phyloP scores from a whole-genome alignment of 2,888 invertebrate species.

The Acheta domesticus region DNA sequence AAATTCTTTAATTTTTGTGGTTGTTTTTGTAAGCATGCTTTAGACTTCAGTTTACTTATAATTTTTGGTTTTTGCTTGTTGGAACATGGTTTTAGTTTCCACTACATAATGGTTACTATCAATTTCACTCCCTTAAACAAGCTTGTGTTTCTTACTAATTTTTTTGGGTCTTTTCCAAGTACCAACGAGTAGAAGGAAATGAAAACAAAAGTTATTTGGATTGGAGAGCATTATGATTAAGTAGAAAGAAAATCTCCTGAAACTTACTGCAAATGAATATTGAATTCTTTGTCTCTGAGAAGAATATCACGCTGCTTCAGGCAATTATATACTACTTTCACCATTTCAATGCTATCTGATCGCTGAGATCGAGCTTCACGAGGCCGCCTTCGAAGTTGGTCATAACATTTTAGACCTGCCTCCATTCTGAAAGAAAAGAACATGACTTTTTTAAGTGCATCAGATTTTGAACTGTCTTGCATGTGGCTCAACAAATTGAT shows the following conservation, averaged over 20 bases:
- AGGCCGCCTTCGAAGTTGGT: slow-evolving; percentile 49
- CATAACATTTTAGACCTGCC: slow-evolving; percentile 50
- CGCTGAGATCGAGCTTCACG: slow-evolving; percentile 50
- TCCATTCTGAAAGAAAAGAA: slow-evolving; percentile 43
- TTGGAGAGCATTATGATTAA: slow-evolving; percentile 21
- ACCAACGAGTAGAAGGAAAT: not conserved
- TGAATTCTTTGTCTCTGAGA: slow-evolving; percentile 43
- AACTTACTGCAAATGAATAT: slow-evolving; percentile 40
- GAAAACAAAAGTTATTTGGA: not conserved
- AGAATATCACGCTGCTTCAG: slow-evolving; percentile 55
- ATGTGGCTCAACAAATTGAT: not conserved
- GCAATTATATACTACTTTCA: slow-evolving; percentile 56
- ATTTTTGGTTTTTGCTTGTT: too few species aligned
- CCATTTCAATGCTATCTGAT: slow-evolving; percentile 53
- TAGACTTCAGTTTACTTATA: too few species aligned
- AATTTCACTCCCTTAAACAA: not conserved
- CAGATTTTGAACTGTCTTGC: too few species aligned
- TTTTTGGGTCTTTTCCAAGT: not conserved
- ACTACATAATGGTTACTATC: too few species aligned
- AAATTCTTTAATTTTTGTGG: too few species aligned
- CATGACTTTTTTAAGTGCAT: too few species aligned
- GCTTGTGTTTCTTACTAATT: not conserved
- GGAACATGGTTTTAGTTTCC: too few species aligned
- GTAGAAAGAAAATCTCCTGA: not conserved
- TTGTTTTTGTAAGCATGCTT: not conserved